Conservation (phyloP, 2,797 vertebrate species). For the Anomalospiza imberbis region DNA sequence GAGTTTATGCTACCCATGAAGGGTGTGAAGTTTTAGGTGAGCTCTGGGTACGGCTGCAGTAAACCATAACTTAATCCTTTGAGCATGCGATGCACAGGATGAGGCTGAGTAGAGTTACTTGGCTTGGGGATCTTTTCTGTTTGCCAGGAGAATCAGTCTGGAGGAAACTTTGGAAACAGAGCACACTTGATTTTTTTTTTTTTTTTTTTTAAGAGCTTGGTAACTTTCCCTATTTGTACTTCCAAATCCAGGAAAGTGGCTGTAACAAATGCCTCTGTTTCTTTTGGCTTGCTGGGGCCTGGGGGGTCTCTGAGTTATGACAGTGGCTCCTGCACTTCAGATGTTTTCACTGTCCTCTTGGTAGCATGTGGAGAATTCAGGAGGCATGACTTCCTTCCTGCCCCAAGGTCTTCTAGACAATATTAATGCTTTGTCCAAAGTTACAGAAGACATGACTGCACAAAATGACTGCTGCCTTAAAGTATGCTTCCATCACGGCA, state of each 20-base stretch:
- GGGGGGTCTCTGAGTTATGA: neutral
- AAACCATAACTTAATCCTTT: neutral
- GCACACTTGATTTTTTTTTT: neutral
- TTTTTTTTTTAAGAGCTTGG: neutral
- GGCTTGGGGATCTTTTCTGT: neutral
- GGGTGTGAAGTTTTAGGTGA: neutral
- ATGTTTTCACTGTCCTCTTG: neutral
- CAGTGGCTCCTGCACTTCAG: neutral
- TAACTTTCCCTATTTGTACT: neutral
- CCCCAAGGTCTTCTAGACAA: neutral
- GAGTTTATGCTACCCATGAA: neutral
- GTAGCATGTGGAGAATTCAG: neutral
- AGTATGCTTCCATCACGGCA: neutral
- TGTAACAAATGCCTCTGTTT: neutral
- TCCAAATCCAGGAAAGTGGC: neutral
- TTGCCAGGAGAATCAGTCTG: conserved; percentile 1
- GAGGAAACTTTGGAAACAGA: neutral
- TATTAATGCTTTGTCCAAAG: neutral
- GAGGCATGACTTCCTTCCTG: neutral
- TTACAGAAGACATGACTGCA: neutral
- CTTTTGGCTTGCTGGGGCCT: neutral
- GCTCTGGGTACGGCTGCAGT: neutral
- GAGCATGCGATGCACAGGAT: accelerated
- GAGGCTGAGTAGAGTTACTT: neutral
- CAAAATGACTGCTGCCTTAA: neutral